Evolutionary conservation across 64 coral and sea anemone genomes (phyloP), one percentile per base, ranked within the genome.

Genomic region (Actinia tenebrosa): DNA sequence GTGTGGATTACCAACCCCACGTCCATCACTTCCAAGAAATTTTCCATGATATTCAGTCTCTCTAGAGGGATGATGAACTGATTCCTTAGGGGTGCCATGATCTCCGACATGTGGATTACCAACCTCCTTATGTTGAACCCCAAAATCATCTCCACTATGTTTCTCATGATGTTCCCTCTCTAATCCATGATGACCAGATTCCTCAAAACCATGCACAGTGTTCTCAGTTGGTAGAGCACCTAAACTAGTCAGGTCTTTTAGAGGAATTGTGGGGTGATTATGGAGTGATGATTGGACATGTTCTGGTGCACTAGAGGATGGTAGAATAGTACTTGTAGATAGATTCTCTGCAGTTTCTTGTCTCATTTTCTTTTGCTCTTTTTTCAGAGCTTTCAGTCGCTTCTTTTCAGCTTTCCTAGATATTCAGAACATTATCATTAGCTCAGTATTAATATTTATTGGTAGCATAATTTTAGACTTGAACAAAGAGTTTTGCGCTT

Each of bases 341-440:
- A 11, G 26, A 30, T 42, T 42, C 11, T 75, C 69, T 14, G 3
- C 69, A 66, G 69, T 3, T 75, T 75, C 69, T 75, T 75, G 7
- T 42, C 42, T 75, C 7, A 75, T 26, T 53, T 81, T 81, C 79
- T 81, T 81, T 53, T 81, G 79, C 44, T 81, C 79, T 52, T 81
- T 81, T 45, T 45, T 53, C 0, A 81, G 45, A 50, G 79, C 79
- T 53, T 81, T 81, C 46, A 81, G 22, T 53, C 79, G n/a, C 45
- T 81, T 81, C 22, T 81, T 81, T 23, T 81, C 79, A 50, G 79
- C 79, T 81, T 81, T 81, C 50, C 69, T 75, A 75, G 69, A 75
- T 42, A 58, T 58, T 58, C 56, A 58, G 56, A 58, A 58, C 15
- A 58, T 58, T 16, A 58, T 11, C 15, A 58, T 58, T 58, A 58